Base-by-base conservation (phyloP, 2,797 vertebrate genomes). In the Rhynchonycteris naso region DNA sequence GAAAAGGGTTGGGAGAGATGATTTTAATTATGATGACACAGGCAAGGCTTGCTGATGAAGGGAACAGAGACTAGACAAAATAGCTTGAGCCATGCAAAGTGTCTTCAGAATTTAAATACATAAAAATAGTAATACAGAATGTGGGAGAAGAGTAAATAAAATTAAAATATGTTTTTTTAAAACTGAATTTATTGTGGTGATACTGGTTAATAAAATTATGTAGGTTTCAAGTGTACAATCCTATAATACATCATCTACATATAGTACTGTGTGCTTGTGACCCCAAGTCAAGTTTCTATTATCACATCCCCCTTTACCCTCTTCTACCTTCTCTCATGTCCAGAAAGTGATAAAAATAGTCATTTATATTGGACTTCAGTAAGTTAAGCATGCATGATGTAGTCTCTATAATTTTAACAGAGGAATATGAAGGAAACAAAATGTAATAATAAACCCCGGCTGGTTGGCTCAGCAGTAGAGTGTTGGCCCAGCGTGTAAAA, bases 31-130 rank as follows among this genome's bases (percentile, higher is more conserved):
- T 19, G 11, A 52, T 22, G 10, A 71, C 5, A 18, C 10, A 26
- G 58, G 54, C 14, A 61, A 54, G 4, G 22, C 14, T 87, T 33
- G 82, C 47, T 63, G 61, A 66, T 56, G 88, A 95, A 86, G 69
- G 47, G 18, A 79, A n/a, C 22, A 88, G 28, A 89, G 5, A 50
- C 26, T 12, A 33, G 50, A 90, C 0, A 71, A 28, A 35, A 56
- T 1, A 58, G 35, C 52, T 52, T 93, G 14, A 95, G 28, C 8
- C 12, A 68, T 5, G 38, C 15, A 59, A 21, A 35, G 38, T 18
- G 43, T 28, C 35, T 38, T 92, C 85, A 84, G 19, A 58, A 92
- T 76, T 83, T 71, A 94, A 94, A 83, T 87, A 71, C 1, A 33
- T 33, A 28, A 56, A 7, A 75, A 47, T 2, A 33, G 58, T 38